A percentile compares a stretch with the other conserved stretches of the same genome.
Evolutionary conservation across 2,888 invertebrate species (phyloP).

Genomic region (Lycophotia porphyrea): DNA sequence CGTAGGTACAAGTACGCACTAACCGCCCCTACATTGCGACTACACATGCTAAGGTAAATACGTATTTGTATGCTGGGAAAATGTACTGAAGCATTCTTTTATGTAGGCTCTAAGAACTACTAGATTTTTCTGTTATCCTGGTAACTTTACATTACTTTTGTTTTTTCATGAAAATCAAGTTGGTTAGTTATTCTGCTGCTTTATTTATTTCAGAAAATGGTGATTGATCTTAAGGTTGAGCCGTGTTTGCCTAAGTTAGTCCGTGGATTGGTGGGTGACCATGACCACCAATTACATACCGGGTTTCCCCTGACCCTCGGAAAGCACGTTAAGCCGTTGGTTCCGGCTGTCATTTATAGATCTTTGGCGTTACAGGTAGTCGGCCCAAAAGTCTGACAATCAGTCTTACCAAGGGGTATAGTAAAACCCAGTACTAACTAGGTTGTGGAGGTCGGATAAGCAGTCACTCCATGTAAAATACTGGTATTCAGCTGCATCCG

Average conservation of each 20-base stretch:
- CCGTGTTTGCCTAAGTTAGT: background rate
- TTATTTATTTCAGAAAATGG: background rate
- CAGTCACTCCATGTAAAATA: too few species aligned
- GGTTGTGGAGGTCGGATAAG: too few species aligned
- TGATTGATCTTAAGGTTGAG: background rate
- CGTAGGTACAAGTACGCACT: conserved; percentile 19
- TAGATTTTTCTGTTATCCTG: conserved; percentile 25
- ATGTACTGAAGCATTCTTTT: conserved; percentile 24
- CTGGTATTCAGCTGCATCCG: too few species aligned
- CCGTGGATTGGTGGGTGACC: too few species aligned
- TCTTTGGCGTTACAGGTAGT: background rate
- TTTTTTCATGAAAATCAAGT: conserved; percentile 17
- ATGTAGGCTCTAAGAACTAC: background rate
- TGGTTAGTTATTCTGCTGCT: background rate
- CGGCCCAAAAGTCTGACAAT: background rate
- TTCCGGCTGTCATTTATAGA: background rate
- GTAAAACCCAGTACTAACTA: too few species aligned
- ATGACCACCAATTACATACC: too few species aligned
- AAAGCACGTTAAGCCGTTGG: background rate
- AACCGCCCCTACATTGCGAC: conserved; percentile 6
- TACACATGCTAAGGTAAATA: conserved; percentile 32
- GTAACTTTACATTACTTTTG: conserved; percentile 27
- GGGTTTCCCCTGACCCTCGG: background rate
- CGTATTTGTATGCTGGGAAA: conserved; percentile 32
- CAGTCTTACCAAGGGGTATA: background rate